Evolutionary conservation across 2,797 vertebrate species (phyloP).

Genomic region (Zalophus californianus): DNA sequence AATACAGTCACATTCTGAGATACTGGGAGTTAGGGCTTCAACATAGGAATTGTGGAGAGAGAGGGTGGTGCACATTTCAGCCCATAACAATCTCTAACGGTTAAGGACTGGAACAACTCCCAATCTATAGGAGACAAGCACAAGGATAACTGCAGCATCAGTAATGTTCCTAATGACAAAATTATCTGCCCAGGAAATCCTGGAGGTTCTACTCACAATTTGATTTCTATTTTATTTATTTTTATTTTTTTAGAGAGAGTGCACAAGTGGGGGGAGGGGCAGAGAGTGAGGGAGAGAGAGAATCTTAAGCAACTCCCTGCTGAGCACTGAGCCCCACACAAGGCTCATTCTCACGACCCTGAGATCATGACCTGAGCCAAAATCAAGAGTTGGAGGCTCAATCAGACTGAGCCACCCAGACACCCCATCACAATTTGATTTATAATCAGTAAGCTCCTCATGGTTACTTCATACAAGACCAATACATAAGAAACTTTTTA

Average conservation of each 20-base stretch:
- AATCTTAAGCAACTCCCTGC: background rate
- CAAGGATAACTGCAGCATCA: background rate
- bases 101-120: background rate
- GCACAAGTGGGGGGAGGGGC: background rate
- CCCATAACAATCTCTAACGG: background rate
- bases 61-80: background rate
- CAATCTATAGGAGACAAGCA: background rate
- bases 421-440: background rate
- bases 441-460: background rate
- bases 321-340: background rate
- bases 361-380: background rate
- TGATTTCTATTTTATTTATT: background rate
- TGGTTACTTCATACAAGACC: background rate
- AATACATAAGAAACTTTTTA: background rate
- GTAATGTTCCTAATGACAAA: background rate
- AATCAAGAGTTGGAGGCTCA: background rate
- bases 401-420: background rate
- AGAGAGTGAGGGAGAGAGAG: background rate
- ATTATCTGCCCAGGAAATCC: background rate
- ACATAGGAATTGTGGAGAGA: background rate
- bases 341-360: background rate
- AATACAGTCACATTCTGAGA: background rate
- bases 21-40: background rate
- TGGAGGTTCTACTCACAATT: background rate
- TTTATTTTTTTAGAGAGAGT: background rate